Conservation (phyloP, 2,888 invertebrate genomes). For the Acrobasis repandana region DNA sequence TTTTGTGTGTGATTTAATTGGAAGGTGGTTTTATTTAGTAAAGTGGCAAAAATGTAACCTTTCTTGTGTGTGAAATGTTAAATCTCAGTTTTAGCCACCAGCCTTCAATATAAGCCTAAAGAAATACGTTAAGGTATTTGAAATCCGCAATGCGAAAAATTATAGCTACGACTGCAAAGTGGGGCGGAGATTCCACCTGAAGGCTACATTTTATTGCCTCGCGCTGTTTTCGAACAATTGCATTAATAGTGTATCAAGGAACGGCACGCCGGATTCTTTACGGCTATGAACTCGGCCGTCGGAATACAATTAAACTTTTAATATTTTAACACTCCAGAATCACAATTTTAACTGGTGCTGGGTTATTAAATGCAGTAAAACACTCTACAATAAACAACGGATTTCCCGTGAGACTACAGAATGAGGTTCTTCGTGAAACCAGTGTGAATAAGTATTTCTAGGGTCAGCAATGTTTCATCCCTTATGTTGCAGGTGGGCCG, state of each 20-base stretch:
- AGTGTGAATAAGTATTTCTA: too few species aligned
- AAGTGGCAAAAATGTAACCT: too few species aligned
- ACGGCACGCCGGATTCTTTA: conserved; percentile 69
- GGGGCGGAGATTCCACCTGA: conserved; percentile 73
- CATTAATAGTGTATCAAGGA: conserved; percentile 80
- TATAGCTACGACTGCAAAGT: conserved; percentile 69
- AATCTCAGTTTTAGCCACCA: too few species aligned
- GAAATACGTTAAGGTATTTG: conserved; percentile 47
- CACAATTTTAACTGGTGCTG: conserved; percentile 52
- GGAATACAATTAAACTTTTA: conserved; percentile 76
- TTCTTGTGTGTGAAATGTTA: too few species aligned
- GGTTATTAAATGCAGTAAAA: conserved; percentile 53
- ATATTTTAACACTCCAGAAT: conserved; percentile 68
- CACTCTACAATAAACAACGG: conserved; percentile 11
- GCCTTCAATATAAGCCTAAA: conserved; percentile 38
- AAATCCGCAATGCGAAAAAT: conserved; percentile 81
- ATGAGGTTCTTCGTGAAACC: too few species aligned
- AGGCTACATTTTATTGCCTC: conserved; percentile 75
- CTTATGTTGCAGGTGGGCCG: too few species aligned
- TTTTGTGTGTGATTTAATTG: too few species aligned
- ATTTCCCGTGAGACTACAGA: not conserved
- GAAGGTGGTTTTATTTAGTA: too few species aligned
- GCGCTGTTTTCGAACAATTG: conserved; percentile 79
- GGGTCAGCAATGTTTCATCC: too few species aligned
- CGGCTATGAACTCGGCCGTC: conserved; percentile 59